Evolutionary conservation across 2,888 invertebrate species (phyloP).

Genomic region (Limenitis camilla): DNA sequence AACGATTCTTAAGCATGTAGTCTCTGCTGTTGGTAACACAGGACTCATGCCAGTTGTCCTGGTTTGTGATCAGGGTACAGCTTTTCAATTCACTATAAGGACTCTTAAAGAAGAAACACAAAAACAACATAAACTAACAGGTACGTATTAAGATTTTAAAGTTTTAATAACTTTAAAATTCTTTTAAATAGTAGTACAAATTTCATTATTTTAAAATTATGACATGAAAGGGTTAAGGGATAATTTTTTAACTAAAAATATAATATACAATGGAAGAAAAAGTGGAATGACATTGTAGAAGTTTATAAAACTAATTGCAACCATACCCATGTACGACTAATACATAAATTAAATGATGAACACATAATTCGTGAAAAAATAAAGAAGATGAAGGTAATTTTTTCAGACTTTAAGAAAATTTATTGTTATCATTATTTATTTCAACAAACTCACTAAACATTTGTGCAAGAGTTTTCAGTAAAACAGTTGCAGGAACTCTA

Average conservation of each 20-base stretch:
- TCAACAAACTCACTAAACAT: too few species aligned
- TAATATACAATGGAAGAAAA: neutral
- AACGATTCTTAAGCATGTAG: conserved; percentile 1
- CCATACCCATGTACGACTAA: too few species aligned
- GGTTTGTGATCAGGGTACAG: conserved; percentile 23
- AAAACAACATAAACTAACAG: conserved; percentile 11
- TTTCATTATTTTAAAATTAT: too few species aligned
- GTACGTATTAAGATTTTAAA: neutral
- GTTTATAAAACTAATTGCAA: too few species aligned
- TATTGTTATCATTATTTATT: neutral
- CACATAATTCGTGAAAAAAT: neutral
- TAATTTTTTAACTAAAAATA: neutral
- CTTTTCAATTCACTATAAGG: conserved; percentile 19
- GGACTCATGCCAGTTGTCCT: conserved; percentile 20
- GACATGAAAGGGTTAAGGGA: neutral
- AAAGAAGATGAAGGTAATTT: neutral
- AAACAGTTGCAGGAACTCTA: too few species aligned
- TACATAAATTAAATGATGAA: neutral
- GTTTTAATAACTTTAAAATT: neutral
- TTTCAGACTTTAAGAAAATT: neutral
- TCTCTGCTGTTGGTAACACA: conserved; percentile 9
- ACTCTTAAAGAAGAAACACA: conserved; percentile 20
- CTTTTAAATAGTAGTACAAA: neutral
- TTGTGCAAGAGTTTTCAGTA: neutral
- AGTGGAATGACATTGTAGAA: neutral